Percentiles rank a stretch among this genome's conserved stretches.
These are phyloP conservation scores for Drosophila glabriapex DNA, from an alignment of 2,888 invertebrate genomes.

Conservation along the genomic window DNA sequence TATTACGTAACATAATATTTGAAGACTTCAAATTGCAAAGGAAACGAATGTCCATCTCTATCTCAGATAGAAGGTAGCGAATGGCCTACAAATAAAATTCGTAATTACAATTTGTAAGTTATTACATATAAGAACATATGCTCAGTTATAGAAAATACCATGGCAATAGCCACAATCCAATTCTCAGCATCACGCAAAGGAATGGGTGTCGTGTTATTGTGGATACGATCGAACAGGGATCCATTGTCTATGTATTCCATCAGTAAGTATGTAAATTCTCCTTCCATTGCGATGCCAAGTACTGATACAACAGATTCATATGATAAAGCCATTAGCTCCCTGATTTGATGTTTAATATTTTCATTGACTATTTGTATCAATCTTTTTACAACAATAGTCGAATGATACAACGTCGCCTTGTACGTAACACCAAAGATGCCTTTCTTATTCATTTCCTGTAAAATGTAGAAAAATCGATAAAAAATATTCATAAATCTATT, in stretches of 20 bases:
- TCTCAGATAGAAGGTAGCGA: not conserved
- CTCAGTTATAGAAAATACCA: not conserved
- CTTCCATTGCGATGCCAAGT: not conserved
- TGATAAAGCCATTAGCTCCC: not conserved
- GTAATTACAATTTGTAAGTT: not conserved
- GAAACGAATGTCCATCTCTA: not conserved
- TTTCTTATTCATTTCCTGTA: not conserved
- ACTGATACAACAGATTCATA: not conserved
- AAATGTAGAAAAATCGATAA: not conserved
- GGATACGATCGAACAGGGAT: not conserved
- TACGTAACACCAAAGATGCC: not conserved
- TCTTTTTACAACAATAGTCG: not conserved
- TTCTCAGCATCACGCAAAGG: accelerated
- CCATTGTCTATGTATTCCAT: not conserved
- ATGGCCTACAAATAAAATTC: constrained; percentile 1
- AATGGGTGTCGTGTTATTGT: not conserved
- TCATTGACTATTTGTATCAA: not conserved
- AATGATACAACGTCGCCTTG: constrained; percentile 2
- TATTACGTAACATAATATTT: not conserved
- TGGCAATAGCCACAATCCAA: not conserved
- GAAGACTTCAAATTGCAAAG: constrained; percentile 1
- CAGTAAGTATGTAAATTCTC: not conserved
- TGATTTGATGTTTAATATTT: not conserved
- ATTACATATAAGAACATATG: no score
- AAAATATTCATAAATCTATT: no score